phyloP scores from a whole-genome alignment of 1,140 invertebrate genomes.

The Callitettix versicolor region DNA sequence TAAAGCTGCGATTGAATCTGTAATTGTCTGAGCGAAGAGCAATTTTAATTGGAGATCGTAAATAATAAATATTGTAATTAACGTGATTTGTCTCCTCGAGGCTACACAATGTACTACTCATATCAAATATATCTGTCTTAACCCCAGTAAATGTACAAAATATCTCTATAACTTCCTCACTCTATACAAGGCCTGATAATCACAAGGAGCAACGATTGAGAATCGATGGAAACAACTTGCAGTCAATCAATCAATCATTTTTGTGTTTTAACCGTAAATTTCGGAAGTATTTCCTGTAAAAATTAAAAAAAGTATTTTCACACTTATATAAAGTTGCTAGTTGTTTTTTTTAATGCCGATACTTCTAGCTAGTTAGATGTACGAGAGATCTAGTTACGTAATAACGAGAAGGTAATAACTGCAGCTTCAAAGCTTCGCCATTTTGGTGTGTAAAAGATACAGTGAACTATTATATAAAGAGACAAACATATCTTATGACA shows the following conservation, averaged over 20 bases:
- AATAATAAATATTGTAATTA: slow-evolving; percentile 5
- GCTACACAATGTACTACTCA: not conserved
- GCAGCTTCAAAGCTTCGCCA: too few species aligned
- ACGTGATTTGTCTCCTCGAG: not conserved
- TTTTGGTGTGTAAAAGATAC: too few species aligned
- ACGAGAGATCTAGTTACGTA: not conserved
- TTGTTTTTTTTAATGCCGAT: not conserved
- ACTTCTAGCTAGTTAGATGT: not conserved
- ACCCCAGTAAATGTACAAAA: slow-evolving; percentile 1
- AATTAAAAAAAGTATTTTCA: not conserved
- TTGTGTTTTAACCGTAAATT: not conserved
- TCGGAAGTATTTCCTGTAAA: not conserved
- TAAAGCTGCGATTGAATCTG: not conserved
- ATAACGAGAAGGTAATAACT: too few species aligned
- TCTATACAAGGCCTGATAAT: slow-evolving; percentile 4
- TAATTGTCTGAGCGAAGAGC: slow-evolving; percentile 9
- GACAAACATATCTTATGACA: too few species aligned
- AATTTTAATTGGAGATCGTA: slow-evolving; percentile 1
- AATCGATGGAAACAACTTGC: not conserved
- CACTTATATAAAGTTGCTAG: not conserved
- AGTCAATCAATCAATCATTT: not conserved
- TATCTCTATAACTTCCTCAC: slow-evolving; percentile 2
- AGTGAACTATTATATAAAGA: too few species aligned
- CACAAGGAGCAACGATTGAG: not conserved
- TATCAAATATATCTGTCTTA: not conserved